Evolutionary conservation across 2,797 vertebrate species (phyloP), one percentile per base, ranked within the genome.

Genomic region (Gymnoscopelus braueri): DNA sequence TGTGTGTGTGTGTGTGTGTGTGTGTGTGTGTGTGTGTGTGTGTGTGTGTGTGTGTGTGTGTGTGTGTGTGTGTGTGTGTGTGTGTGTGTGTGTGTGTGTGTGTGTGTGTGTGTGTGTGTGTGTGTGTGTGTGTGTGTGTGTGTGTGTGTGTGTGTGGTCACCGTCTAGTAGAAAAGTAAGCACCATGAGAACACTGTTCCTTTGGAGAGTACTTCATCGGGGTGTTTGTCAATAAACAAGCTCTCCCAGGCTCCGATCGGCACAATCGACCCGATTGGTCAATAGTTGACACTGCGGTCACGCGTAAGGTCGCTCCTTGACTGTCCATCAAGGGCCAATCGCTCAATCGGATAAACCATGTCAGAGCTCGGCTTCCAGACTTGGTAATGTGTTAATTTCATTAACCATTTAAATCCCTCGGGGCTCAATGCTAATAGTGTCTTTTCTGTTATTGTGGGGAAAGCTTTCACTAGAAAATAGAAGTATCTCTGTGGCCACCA

Each of bases 321-420:
- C 71, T 84, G 81, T 85, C 81, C 79, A 87, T 89, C 84, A 84
- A 50, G 71, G 60, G 35, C 81, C 71, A 66, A 86, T 85, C 80
- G 84, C 77, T 88, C 86, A 80, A 78, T 83, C 75, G 76, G 67
- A 87, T 77, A 79, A 82, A 19, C 1, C 57, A 74, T 60, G 0
- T 0, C n/a, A 74, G 71, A 83, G 65, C 15, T 13, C 14, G 9
- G 47, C 51, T 19, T 47, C 23, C 8, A 47, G 44, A 5, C 49
- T n/a, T 53, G 57, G 77, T 73, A 74, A 83, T 69, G 64, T 84
- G 72, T 24, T 73, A 13, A 26, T 59, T 13, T n/a, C 67, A 54
- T 79, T 44, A 44, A 19, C 19, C 19, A 19, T 19, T 19, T 19
- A 19, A 19, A 19, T 19, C 19, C 19, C 19, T 19, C 19, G 19